Percentiles rank a stretch among this genome's conserved stretches.
phyloP scores from a whole-genome alignment of 2,113 vertebrate species.

The Aldabrachelys gigantea region DNA sequence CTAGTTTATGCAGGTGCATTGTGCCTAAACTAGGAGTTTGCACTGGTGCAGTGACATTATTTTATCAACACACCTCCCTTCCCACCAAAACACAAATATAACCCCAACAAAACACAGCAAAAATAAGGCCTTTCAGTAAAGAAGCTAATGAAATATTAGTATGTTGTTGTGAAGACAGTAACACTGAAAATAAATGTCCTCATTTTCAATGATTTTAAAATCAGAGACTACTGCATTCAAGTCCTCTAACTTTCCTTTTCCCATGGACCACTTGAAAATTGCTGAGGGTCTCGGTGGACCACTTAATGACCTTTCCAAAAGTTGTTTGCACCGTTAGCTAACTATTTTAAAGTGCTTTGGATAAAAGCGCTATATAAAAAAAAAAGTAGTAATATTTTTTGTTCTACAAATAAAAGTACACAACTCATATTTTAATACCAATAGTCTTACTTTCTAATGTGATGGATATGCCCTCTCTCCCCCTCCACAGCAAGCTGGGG shows the following conservation, averaged over 20 bases:
- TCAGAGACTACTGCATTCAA: not conserved
- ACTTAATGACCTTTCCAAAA: too few relatives aligned
- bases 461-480: too few relatives aligned
- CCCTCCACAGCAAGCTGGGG: too few relatives aligned
- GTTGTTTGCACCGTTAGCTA: too few relatives aligned
- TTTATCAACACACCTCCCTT: not conserved
- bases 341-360: too few relatives aligned
- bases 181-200: not conserved
- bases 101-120: not conserved
- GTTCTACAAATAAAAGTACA: too few relatives aligned
- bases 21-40: not conserved
- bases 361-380: too few relatives aligned
- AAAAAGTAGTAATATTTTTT: too few relatives aligned
- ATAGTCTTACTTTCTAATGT: too few relatives aligned
- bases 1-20: not conserved
- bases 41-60: not conserved
- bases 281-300: too few relatives aligned
- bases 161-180: fast-evolving
- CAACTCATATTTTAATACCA: too few relatives aligned
- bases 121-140: not conserved
- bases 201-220: not conserved
- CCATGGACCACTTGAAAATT: too few relatives aligned
- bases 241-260: not conserved
- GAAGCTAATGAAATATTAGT: not conserved
- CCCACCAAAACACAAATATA: not conserved